phyloP scores from a whole-genome alignment of 2,888 invertebrate genomes.

The Dyspetes luteomarginatus region DNA sequence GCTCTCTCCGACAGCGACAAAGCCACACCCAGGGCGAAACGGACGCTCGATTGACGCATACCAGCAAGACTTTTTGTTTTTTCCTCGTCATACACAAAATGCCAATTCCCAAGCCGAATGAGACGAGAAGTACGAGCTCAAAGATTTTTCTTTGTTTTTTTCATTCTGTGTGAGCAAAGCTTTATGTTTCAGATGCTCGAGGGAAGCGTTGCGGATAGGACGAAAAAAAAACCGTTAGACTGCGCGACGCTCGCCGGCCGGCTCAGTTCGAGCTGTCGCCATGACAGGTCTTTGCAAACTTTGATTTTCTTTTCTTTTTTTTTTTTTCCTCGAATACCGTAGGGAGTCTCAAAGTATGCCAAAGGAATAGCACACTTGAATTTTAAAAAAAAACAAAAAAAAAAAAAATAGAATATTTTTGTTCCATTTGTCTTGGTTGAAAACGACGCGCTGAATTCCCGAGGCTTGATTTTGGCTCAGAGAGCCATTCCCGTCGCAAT shows the following conservation, averaged over 20 bases:
- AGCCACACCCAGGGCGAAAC: slow-evolving; percentile 78
- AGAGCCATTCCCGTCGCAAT: background rate
- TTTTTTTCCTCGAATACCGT: slow-evolving; percentile 64
- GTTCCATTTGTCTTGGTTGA: too few species aligned
- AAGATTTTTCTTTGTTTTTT: slow-evolving; percentile 1
- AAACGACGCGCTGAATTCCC: too few species aligned
- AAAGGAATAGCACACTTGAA: background rate
- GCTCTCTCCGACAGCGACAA: slow-evolving; percentile 49
- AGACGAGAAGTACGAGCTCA: background rate
- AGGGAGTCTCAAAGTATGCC: too few species aligned
- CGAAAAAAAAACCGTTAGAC: slow-evolving; percentile 71
- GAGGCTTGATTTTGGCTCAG: too few species aligned
- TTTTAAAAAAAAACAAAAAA: too few species aligned
- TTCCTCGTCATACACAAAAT: slow-evolving; percentile 11
- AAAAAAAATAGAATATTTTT: too few species aligned
- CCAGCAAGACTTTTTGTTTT: slow-evolving; percentile 19
- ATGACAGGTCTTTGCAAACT: slow-evolving; percentile 70
- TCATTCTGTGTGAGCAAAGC: background rate
- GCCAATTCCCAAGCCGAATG: slow-evolving; percentile 16
- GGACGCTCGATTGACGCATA: slow-evolving; percentile 38
- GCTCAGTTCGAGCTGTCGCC: slow-evolving; percentile 72
- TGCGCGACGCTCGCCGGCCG: slow-evolving; percentile 71
- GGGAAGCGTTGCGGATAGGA: slow-evolving; percentile 42
- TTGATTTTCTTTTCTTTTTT: too few species aligned
- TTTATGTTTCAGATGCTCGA: background rate